Evolutionary conservation across 1,140 invertebrate genomes (phyloP).

Genomic region (Atopsyche davidsoni): DNA sequence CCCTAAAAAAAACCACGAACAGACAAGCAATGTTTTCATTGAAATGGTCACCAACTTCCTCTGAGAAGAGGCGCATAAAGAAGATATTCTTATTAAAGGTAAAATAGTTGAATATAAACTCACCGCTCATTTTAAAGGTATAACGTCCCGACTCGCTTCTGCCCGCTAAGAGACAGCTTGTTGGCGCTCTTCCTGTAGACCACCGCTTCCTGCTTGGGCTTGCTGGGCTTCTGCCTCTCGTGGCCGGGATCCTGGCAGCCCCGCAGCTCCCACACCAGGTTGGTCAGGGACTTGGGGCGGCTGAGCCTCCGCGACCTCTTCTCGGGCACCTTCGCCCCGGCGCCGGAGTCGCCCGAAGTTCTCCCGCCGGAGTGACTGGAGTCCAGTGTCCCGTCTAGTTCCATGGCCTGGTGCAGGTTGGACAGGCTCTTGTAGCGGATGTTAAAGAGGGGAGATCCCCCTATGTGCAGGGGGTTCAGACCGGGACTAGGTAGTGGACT

Average conservation of each 20-base stretch:
- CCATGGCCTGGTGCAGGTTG: slow-evolving; percentile 72
- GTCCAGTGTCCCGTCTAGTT: slow-evolving; percentile 74
- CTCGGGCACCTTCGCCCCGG: slow-evolving; percentile 71
- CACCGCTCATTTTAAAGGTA: slow-evolving; percentile 38
- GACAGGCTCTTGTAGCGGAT: slow-evolving; percentile 77
- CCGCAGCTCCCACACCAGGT: slow-evolving; percentile 77
- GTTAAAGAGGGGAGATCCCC: slow-evolving; percentile 72
- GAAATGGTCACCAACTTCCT: no score
- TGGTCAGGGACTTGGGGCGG: slow-evolving; percentile 75
- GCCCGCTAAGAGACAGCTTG: slow-evolving; percentile 45
- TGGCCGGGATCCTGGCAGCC: slow-evolving; percentile 47
- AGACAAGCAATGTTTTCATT: no score
- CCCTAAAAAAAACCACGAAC: no score
- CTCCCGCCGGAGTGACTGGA: slow-evolving; percentile 82
- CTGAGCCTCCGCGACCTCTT: slow-evolving; percentile 70
- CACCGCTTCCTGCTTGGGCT: slow-evolving; percentile 50
- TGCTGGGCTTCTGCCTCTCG: slow-evolving; percentile 51
- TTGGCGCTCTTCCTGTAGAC: slow-evolving; percentile 45
- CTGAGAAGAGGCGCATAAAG: no score
- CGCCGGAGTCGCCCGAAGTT: slow-evolving; percentile 75
- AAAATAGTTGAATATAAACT: slow-evolving; percentile 6
- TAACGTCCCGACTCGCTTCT: slow-evolving; percentile 46
- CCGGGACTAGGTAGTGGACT: slow-evolving; percentile 50
- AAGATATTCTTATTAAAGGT: no score
- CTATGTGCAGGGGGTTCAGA: slow-evolving; percentile 50